These are phyloP conservation scores for Callospermophilus lateralis DNA, from an alignment of 2,113 vertebrate species.

Conservation along the genomic window DNA sequence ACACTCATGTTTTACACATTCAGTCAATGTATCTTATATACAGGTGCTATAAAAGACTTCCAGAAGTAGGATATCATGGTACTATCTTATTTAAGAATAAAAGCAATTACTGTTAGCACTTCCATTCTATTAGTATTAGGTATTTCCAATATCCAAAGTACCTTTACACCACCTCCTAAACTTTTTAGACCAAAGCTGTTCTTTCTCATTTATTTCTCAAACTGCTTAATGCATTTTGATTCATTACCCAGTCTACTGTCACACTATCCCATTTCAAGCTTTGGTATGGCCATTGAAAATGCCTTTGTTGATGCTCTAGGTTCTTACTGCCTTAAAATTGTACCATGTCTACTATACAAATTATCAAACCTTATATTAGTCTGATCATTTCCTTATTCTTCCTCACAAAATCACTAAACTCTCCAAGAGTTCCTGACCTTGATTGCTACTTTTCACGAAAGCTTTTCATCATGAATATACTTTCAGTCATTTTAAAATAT, in stretches of 20 bases:
- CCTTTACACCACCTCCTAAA: background rate
- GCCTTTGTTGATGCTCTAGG: background rate
- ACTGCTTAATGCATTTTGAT: background rate
- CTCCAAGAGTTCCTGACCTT: background rate
- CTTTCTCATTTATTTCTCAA: constrained; percentile 25
- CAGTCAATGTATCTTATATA: background rate
- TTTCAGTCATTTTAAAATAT: background rate
- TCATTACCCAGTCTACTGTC: background rate
- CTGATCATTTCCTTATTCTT: background rate
- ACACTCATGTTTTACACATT: background rate
- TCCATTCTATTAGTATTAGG: background rate
- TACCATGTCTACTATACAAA: background rate
- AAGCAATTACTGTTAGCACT: constrained; percentile 13
- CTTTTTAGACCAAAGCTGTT: background rate
- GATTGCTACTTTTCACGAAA: background rate
- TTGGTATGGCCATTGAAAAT: constrained; percentile 28
- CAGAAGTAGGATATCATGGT: background rate
- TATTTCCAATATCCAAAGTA: background rate
- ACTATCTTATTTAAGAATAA: background rate
- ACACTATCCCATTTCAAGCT: background rate
- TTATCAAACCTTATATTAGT: background rate
- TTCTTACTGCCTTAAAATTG: background rate
- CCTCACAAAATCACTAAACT: constrained; percentile 20
- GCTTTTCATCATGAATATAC: background rate
- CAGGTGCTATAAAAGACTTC: background rate